Evolutionary conservation across 2,113 vertebrate genomes (phyloP).

Genomic region (Sander vitreus): DNA sequence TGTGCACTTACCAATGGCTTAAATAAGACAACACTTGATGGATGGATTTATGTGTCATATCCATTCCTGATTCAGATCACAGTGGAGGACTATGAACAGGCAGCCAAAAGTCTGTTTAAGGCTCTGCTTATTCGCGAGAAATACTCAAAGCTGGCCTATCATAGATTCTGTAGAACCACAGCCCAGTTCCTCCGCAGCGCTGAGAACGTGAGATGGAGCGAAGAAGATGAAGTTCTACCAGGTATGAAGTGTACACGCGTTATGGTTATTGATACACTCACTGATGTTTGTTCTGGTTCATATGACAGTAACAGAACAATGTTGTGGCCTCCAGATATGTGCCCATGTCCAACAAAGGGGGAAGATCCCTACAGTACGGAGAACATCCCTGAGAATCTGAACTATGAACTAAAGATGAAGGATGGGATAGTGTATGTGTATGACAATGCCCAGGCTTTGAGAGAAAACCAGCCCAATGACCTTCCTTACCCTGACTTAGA

Average conservation of each 20-base stretch:
- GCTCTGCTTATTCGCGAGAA: conserved; percentile 94
- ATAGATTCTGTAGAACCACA: conserved; percentile 91
- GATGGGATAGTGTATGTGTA: conserved; percentile 93
- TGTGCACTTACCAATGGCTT: not conserved
- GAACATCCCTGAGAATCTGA: conserved; percentile 89
- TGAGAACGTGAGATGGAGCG: conserved; percentile 82
- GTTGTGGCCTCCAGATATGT: conserved; percentile 83
- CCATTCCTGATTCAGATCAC: conserved; percentile 86
- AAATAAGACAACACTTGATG: not conserved
- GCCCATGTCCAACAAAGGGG: conserved; percentile 83
- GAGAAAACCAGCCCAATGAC: conserved; percentile 84
- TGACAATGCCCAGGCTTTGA: conserved; percentile 83
- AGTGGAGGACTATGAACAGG: conserved; percentile 96
- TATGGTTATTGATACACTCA: not conserved
- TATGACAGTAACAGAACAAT: conserved; percentile 26
- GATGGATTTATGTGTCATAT: not conserved
- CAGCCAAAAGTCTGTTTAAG: conserved; percentile 91
- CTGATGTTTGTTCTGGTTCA: not conserved
- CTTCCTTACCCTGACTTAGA: conserved; percentile 95
- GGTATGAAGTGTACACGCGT: conserved; percentile 75
- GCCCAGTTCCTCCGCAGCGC: conserved; percentile 89
- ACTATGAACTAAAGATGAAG: conserved; percentile 90
- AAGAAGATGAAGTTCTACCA: conserved; percentile 91
- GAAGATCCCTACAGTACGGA: conserved; percentile 92
- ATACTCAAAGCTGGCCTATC: conserved; percentile 93